Evolutionary conservation across 1,140 invertebrate species (phyloP), one percentile per base, ranked within the genome.

Genomic region (Armadillidium nasatum): DNA sequence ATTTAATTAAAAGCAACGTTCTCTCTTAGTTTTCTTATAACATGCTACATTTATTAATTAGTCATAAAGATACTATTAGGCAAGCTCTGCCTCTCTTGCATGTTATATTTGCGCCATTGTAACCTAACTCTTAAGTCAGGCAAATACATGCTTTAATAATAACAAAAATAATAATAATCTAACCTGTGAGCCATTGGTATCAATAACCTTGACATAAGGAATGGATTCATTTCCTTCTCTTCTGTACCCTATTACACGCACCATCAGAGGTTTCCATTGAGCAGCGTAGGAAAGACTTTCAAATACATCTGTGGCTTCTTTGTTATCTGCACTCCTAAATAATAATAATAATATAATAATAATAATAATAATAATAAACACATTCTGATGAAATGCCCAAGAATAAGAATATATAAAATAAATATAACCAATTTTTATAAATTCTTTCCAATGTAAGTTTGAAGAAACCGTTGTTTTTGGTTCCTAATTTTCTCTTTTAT

Each of bases 261-360:
- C 91, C 23, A 88, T 86, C 0, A 94, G 81, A 13, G 88, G 84
- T 74, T 89, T 89, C 91, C 90, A 92, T 77, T 89, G 86, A 0
- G 88, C 89, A 70, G 86, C 87, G 83, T 90, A 88, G 33, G 88
- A 88, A 10, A 93, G 85, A 75, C 91, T 88, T 81, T 91, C 89
- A 84, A 94, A 94, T 22, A 85, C 85, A 73, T 90, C 87, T n/a
- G 88, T 87, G 0, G 91, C 90, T 77, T 89, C 87, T 15, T 87
- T 84, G 70, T 87, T 86, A 92, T 92, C 93, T 10, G 79, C 82
- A 0, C 72, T 83, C 50, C 81, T 83, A 46, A 83, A 84, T 78
- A 60, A 82, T 80, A 60, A 75, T 78, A 74, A 80, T 70, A 81
- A 73, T 66, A 7, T 23, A n/a, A 9, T 44, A 11, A n/a, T 43